Evolutionary conservation across 2,888 invertebrate species (phyloP).

Genomic region (Bimastos eiseni): DNA sequence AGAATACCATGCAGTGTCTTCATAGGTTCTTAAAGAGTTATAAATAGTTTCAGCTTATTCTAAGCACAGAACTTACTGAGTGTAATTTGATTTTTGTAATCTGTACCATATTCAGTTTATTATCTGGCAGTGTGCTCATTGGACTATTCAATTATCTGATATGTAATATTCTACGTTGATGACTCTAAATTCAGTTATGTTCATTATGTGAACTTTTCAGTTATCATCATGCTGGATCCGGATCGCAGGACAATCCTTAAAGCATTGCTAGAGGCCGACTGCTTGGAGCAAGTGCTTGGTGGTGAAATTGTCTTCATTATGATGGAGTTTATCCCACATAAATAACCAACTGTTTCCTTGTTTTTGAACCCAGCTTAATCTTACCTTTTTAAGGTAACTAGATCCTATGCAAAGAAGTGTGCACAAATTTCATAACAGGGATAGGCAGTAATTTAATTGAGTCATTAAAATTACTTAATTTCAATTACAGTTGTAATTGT

Average conservation of each 20-base stretch:
- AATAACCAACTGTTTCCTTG: neutral
- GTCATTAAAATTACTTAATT: too few species aligned
- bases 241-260: neutral
- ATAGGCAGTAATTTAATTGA: too few species aligned
- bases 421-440: neutral
- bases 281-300: neutral
- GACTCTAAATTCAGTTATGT: neutral
- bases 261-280: neutral
- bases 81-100: neutral
- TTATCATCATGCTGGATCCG: slow-evolving; percentile 13
- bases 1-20: neutral
- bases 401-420: neutral
- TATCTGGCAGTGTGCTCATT: neutral
- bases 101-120: neutral
- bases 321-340: neutral
- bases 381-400: neutral
- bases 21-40: too few species aligned
- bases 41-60: too few species aligned
- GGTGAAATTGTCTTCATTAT: neutral
- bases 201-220: neutral
- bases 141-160: neutral
- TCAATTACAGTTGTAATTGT: too few species aligned
- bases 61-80: neutral
- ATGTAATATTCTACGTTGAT: neutral
- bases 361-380: neutral